Evolutionary conservation across 2,797 vertebrate species (phyloP), one percentile per base, ranked within the genome.

Genomic region (Gambelia wislizenii): DNA sequence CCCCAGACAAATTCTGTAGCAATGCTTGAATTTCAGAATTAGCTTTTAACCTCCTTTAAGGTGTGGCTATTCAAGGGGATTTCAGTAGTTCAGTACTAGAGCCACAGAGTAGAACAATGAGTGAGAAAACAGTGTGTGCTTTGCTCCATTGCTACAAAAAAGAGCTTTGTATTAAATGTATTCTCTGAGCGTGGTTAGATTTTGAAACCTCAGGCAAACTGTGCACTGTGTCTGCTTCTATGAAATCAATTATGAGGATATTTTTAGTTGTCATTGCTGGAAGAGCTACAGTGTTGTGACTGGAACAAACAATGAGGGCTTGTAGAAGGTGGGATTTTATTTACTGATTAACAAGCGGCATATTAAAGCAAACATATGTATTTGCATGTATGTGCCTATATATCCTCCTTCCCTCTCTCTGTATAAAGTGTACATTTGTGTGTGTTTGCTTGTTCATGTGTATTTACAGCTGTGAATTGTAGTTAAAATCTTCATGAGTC

Each of bases 201-300:
- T 79, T 89, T 86, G 81, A 47, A 76, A 85, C 84, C 87, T 90
- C 79, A 75, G 25, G 59, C 75, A 90, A 94, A 56, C 49, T n/a
- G 42, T 20, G 2, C 42, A 27, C 67, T 1, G 0, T 86, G 78
- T 91, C 76, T 84, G 59, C 87, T 91, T 92, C 47, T 92, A 83
- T 92, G 80, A 84, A 89, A 91, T 86, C 49, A 88, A 56, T 87
- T 91, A 64, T 0, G 18, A 88, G 59, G 74, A 0, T 90, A 79
- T 90, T 93, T 95, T 93, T 69, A 83, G 27, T 90, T 14, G 6
- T 85, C 91, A 49, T 87, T 92, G 27, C 30, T n/a, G 72, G 81
- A 52, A 91, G 85, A 89, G 77, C 2, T 89, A 74, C 81, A 82
- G 9, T 77, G 89, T 92, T 88, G 80, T 61, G 79, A 8, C 1